These are phyloP conservation scores for Melipona beecheii DNA, from an alignment of 2,888 invertebrate genomes.

Conservation along the genomic window DNA sequence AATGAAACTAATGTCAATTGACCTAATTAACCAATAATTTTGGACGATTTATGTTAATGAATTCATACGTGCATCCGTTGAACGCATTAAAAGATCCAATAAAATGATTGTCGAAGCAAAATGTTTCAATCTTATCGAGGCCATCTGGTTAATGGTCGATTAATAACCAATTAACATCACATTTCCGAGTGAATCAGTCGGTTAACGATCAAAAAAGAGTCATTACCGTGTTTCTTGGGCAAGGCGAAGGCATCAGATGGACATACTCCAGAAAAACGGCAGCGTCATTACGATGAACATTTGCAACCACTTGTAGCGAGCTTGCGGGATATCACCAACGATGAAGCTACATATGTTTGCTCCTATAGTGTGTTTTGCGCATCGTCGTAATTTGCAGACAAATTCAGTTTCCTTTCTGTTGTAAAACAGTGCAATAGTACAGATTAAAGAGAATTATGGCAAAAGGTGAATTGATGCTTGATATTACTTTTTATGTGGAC, in stretches of 20 bases:
- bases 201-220: slow-evolving; percentile 34
- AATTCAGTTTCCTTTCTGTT: background rate
- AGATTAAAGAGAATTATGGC: background rate
- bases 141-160: slow-evolving; percentile 28
- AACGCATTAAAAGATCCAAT: background rate
- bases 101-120: background rate
- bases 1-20: background rate
- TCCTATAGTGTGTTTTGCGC: background rate
- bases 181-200: slow-evolving; percentile 3
- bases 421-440: background rate
- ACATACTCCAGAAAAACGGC: slow-evolving; percentile 37
- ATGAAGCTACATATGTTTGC: background rate
- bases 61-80: background rate
- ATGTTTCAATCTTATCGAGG: slow-evolving; percentile 1
- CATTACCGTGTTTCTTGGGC: slow-evolving; percentile 33
- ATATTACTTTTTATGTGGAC: background rate
- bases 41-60: background rate
- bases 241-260: slow-evolving; percentile 3
- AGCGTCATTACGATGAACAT: slow-evolving; percentile 32
- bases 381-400: background rate
- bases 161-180: slow-evolving; percentile 35
- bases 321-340: slow-evolving; percentile 32
- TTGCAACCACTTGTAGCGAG: slow-evolving; percentile 30
- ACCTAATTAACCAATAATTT: slow-evolving; percentile 2
- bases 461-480: background rate